Evolutionary conservation across 2,888 invertebrate species (phyloP).

Genomic region (Harmothoe impar): DNA sequence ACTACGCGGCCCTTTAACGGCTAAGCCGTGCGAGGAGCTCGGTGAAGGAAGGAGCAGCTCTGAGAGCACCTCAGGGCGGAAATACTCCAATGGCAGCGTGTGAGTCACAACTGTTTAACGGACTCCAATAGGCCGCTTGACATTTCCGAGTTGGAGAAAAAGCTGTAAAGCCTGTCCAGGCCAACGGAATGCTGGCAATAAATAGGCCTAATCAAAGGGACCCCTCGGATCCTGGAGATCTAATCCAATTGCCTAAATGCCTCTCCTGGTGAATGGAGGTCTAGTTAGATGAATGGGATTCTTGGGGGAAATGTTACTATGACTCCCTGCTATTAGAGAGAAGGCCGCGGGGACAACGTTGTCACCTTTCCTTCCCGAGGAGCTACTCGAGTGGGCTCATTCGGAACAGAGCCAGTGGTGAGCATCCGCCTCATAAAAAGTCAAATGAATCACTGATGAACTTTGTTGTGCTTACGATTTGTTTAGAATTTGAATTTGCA

Average conservation of each 20-base stretch:
- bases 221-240: not conserved
- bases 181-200: not conserved
- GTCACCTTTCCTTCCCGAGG: not conserved
- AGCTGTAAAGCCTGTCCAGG: not conserved
- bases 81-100: not conserved
- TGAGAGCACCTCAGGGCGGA: not conserved
- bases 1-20: not conserved
- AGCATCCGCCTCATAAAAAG: too few species aligned
- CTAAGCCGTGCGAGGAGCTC: not conserved
- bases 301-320: not conserved
- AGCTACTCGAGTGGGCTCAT: too few species aligned
- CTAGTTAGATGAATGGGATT: not conserved
- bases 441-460: too few species aligned
- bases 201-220: conserved; percentile 13
- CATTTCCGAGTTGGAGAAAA: conserved; percentile 25
- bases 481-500: too few species aligned
- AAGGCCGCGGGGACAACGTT: not conserved
- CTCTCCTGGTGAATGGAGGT: not conserved
- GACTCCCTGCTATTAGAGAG: not conserved
- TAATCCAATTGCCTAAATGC: not conserved
- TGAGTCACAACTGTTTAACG: not conserved
- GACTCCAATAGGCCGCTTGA: not conserved
- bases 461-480: too few species aligned
- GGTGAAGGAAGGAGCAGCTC: not conserved
- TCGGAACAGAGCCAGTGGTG: too few species aligned